phyloP scores from a whole-genome alignment of 2,797 vertebrate genomes.

The Schizothorax lantsangensis region DNA sequence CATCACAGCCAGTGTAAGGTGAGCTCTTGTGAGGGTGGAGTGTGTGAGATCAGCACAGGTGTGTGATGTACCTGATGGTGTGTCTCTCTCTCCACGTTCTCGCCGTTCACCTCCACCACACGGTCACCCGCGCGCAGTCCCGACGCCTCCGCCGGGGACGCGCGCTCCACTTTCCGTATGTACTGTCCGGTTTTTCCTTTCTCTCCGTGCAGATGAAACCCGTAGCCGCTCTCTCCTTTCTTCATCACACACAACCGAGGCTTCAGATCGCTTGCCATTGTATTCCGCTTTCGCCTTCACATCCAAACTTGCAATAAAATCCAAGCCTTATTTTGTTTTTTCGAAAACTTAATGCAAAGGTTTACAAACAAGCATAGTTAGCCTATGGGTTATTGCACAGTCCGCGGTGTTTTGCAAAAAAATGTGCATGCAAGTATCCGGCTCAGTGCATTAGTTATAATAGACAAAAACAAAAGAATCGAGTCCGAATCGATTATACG shows the following conservation, averaged over 20 bases:
- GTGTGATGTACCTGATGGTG: slow-evolving; percentile 88
- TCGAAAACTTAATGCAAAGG: slow-evolving; percentile 5
- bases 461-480: not conserved
- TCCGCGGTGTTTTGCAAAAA: not conserved
- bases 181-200: slow-evolving; percentile 95
- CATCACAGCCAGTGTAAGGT: not conserved
- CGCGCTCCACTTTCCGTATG: slow-evolving; percentile 93
- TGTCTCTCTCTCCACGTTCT: slow-evolving; percentile 93
- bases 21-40: not conserved
- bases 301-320: slow-evolving; percentile 29
- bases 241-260: slow-evolving; percentile 90
- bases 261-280: slow-evolving; percentile 83
- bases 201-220: slow-evolving; percentile 97
- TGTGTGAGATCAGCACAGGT: not conserved
- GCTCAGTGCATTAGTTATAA: not conserved
- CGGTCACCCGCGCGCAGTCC: slow-evolving; percentile 90
- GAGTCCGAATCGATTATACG: not conserved
- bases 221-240: slow-evolving; percentile 88
- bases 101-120: slow-evolving; percentile 91
- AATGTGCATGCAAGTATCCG: not conserved
- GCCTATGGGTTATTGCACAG: not conserved
- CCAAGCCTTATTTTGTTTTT: not conserved
- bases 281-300: slow-evolving; percentile 60
- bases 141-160: slow-evolving; percentile 89
- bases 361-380: slow-evolving; percentile 5